Evolutionary conservation across 2,797 vertebrate genomes (phyloP).

Genomic region (Eupleurogrammus muticus): DNA sequence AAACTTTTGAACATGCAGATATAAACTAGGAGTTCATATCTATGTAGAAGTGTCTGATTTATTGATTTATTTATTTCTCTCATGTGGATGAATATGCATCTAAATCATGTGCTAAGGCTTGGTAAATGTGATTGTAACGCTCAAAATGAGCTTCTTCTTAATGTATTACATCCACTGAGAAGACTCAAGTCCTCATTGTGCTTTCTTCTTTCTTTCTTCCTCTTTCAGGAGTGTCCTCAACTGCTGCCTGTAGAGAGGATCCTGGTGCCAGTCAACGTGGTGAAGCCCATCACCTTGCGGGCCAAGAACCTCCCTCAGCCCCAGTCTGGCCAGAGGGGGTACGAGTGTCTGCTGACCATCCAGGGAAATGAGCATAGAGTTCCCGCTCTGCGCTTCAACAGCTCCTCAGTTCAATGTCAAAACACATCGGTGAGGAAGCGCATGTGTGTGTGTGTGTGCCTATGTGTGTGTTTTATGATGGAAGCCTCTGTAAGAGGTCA

Average conservation of each 20-base stretch:
- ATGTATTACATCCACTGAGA: slow-evolving; percentile 1
- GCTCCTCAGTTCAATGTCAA: slow-evolving; percentile 98
- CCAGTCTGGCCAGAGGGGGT: slow-evolving; percentile 95
- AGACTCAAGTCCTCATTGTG: not conserved
- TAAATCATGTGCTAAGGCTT: too few species aligned
- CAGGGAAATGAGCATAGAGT: slow-evolving; percentile 93
- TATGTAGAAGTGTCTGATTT: slow-evolving; percentile 7
- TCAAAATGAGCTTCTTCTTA: not conserved
- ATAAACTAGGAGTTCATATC: slow-evolving; percentile 12
- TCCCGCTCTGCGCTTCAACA: slow-evolving; percentile 96
- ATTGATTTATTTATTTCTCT: slow-evolving; percentile 27
- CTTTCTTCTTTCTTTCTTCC: not conserved
- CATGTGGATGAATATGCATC: slow-evolving; percentile 8
- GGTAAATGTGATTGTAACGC: too few species aligned
- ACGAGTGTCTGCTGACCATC: slow-evolving; percentile 95
- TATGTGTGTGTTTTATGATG: slow-evolving; percentile 6
- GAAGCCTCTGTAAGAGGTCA: slow-evolving; percentile 13
- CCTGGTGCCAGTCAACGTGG: slow-evolving; percentile 94
- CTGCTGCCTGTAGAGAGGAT: slow-evolving; percentile 92
- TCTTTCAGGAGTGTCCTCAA: slow-evolving; percentile 93
- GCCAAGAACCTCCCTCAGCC: slow-evolving; percentile 98
- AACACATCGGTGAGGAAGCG: slow-evolving; percentile 95
- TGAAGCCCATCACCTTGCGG: slow-evolving; percentile 95
- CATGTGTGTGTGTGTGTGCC: not conserved
- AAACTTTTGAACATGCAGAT: slow-evolving; percentile 1